These are phyloP conservation scores for Zygogramma bicolorata DNA, from an alignment of 2,888 invertebrate species.

Conservation along the genomic window DNA sequence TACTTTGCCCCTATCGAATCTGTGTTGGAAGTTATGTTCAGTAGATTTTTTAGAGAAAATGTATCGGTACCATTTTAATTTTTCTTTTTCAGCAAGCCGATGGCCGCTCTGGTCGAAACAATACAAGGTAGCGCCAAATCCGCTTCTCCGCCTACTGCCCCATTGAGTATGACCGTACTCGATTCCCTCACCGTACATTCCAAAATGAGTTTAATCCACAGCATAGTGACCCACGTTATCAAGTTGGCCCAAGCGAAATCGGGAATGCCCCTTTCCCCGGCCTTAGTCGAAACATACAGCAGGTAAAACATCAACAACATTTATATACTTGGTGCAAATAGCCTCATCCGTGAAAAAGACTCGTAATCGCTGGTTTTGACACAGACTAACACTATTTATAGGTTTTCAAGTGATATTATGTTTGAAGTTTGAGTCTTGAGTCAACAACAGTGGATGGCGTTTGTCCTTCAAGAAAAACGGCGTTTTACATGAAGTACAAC, in stretches of 20 bases:
- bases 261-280: slow-evolving; percentile 87
- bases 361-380: no score
- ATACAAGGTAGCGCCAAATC: slow-evolving; percentile 74
- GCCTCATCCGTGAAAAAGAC: no score
- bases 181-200: slow-evolving; percentile 96
- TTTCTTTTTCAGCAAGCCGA: slow-evolving; percentile 78
- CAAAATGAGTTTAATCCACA: slow-evolving; percentile 83
- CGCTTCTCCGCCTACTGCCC: slow-evolving; percentile 76
- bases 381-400: no score
- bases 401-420: no score
- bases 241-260: slow-evolving; percentile 90
- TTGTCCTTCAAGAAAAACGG: no score
- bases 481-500: no score
- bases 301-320: slow-evolving; percentile 62
- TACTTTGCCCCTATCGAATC: no score
- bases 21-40: no score
- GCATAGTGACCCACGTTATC: slow-evolving; percentile 89
- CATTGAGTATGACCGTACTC: slow-evolving; percentile 88
- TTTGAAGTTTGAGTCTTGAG: no score
- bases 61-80: no score
- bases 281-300: slow-evolving; percentile 94
- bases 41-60: no score
- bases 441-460: no score
- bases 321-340: background rate
- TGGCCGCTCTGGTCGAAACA: slow-evolving; percentile 92